These are phyloP conservation scores for Cebus imitator DNA, from an alignment of 2,113 vertebrate genomes.

Conservation along the genomic window DNA sequence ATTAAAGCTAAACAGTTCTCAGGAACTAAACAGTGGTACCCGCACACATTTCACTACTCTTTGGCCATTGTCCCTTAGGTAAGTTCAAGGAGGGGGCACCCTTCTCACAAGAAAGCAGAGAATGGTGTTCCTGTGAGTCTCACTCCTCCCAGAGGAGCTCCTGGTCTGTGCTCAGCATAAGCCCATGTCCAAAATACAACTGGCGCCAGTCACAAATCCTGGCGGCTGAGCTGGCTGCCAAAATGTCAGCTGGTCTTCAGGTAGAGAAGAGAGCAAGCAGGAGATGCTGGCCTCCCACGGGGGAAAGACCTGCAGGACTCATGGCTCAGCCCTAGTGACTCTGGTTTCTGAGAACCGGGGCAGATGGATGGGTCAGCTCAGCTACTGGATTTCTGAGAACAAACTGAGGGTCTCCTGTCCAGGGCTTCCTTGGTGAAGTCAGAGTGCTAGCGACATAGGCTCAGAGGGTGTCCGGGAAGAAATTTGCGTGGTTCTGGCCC, in stretches of 20 bases:
- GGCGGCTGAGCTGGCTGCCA: conserved; percentile 65
- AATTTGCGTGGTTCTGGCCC: neutral
- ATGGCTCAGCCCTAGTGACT: neutral
- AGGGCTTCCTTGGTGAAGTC: neutral
- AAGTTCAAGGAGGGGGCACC: neutral
- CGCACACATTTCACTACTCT: neutral
- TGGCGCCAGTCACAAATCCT: conserved; percentile 60
- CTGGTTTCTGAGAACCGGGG: neutral
- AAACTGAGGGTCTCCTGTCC: neutral
- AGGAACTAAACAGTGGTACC: neutral
- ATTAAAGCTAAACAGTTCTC: neutral
- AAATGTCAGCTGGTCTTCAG: conserved; percentile 63
- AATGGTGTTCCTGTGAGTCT: conserved; percentile 61
- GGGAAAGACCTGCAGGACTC: neutral
- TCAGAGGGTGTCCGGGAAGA: neutral
- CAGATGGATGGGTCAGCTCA: neutral
- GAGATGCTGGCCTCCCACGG: neutral
- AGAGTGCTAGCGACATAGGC: neutral
- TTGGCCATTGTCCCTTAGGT: neutral
- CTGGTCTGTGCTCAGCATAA: conserved; percentile 55
- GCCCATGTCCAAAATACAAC: conserved; percentile 67
- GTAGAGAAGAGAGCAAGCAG: neutral
- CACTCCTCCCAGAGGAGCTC: conserved; percentile 62
- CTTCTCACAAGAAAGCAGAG: neutral
- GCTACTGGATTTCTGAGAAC: neutral